Evolutionary conservation across 2,888 invertebrate genomes (phyloP).

Genomic region (Drosophila sordidapex): DNA sequence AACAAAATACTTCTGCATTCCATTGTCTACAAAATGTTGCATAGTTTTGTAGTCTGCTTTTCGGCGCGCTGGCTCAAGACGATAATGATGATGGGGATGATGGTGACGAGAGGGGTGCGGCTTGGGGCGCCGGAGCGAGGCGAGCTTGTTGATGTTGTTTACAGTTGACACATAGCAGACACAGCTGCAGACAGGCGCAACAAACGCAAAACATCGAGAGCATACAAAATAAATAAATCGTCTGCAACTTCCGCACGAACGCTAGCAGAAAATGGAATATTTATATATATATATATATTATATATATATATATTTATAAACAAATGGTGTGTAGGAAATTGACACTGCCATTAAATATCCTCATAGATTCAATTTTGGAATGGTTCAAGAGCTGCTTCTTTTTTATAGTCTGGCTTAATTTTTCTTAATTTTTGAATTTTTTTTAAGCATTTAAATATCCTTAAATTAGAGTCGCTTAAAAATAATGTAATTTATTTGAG

Average conservation of each 20-base stretch:
- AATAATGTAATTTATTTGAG: neutral
- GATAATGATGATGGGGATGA: constrained; percentile 35
- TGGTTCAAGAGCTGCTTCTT: accelerated
- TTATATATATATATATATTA: neutral
- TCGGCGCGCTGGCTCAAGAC: constrained; percentile 32
- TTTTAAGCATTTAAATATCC: neutral
- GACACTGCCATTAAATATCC: neutral
- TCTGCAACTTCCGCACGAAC: constrained; percentile 41
- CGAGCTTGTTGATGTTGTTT: constrained; percentile 68
- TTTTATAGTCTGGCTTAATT: neutral
- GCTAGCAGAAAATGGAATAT: constrained; percentile 58
- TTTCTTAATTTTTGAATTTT: neutral
- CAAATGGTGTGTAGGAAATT: neutral
- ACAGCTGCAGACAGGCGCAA: constrained; percentile 70
- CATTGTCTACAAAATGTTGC: constrained; percentile 60
- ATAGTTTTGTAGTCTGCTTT: constrained; percentile 63
- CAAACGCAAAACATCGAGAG: constrained; percentile 11
- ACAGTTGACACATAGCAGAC: constrained; percentile 77
- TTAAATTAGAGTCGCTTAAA: neutral
- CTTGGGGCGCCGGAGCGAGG: neutral
- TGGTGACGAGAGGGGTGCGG: constrained; percentile 13
- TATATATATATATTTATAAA: neutral
- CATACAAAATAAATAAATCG: constrained; percentile 56
- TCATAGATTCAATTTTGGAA: neutral
- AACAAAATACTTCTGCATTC: constrained; percentile 51